Evolutionary conservation across 1,140 invertebrate species (phyloP).

Genomic region (Trissolcus basalis): DNA sequence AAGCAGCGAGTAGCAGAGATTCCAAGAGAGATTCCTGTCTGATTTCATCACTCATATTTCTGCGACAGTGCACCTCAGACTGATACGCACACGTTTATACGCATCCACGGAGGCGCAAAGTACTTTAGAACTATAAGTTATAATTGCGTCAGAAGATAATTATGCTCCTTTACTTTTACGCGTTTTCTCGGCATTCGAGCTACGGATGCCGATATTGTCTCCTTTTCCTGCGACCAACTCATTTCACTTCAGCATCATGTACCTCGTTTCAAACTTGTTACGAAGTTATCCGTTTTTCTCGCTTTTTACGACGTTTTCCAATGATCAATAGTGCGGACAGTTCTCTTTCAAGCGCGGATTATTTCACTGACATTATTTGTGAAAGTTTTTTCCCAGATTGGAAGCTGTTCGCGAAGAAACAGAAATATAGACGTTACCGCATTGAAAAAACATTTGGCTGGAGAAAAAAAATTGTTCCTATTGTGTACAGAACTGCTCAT

Average conservation of each 20-base stretch:
- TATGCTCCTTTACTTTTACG: slow-evolving; percentile 49
- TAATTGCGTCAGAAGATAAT: slow-evolving; percentile 62
- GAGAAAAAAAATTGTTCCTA: too few relatives aligned
- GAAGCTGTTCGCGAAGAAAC: too few relatives aligned
- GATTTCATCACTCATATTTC: too few relatives aligned
- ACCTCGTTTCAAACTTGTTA: slow-evolving; percentile 43
- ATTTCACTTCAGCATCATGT: slow-evolving; percentile 51
- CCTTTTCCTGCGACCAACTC: slow-evolving; percentile 46
- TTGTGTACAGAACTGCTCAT: too few relatives aligned
- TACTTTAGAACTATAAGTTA: slow-evolving; percentile 58
- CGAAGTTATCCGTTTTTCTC: slow-evolving; percentile 48
- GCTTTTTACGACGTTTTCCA: slow-evolving; percentile 42
- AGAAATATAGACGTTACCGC: too few relatives aligned
- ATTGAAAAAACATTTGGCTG: too few relatives aligned
- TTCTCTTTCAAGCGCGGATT: slow-evolving; percentile 26
- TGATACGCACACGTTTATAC: slow-evolving; percentile 33
- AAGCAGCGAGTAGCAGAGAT: too few relatives aligned
- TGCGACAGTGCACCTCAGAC: not conserved
- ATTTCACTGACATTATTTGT: slow-evolving; percentile 28
- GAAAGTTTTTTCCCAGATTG: slow-evolving; percentile 28
- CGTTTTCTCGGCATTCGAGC: slow-evolving; percentile 33
- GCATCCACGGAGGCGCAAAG: slow-evolving; percentile 34
- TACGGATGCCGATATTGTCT: slow-evolving; percentile 40
- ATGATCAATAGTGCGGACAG: slow-evolving; percentile 44
- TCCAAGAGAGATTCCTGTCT: too few relatives aligned